Evolutionary conservation across 2,113 vertebrate species (phyloP).

Genomic region (Peucedramus taeniatus): DNA sequence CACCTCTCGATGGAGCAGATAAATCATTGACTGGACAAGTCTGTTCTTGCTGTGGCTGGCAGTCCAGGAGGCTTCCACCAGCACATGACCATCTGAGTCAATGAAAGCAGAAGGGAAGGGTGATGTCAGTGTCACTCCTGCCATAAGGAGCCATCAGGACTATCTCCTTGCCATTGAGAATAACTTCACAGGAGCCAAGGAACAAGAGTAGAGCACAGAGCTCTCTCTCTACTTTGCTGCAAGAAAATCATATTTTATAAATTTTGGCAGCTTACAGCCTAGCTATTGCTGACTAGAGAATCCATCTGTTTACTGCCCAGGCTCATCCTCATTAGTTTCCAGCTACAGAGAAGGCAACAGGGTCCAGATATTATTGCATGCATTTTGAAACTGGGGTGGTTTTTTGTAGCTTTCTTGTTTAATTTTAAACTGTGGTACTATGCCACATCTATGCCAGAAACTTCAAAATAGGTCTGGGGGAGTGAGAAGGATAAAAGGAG

Average conservation of each 20-base stretch:
- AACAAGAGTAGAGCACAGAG: background rate
- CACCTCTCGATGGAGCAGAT: background rate
- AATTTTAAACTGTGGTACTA: background rate
- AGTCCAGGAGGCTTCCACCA: background rate
- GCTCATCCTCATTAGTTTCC: background rate
- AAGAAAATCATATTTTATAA: background rate
- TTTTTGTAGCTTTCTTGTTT: background rate
- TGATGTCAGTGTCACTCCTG: background rate
- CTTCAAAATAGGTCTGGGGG: background rate
- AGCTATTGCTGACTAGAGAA: background rate
- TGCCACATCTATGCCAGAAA: background rate
- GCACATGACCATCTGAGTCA: background rate
- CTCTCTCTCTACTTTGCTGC: background rate
- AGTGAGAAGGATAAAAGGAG: background rate
- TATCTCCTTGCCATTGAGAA: fast-evolving
- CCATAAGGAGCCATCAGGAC: fast-evolving
- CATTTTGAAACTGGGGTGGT: background rate
- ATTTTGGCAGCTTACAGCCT: background rate
- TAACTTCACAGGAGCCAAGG: background rate
- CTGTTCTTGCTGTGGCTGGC: background rate
- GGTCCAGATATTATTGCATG: background rate
- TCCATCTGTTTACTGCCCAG: background rate
- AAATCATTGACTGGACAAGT: background rate
- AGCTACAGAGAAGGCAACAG: background rate
- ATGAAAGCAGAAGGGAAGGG: background rate